Evolutionary conservation across 1,140 invertebrate species (phyloP), one percentile per base, ranked within the genome.

Genomic region (Lamellibrachia luymesi): DNA sequence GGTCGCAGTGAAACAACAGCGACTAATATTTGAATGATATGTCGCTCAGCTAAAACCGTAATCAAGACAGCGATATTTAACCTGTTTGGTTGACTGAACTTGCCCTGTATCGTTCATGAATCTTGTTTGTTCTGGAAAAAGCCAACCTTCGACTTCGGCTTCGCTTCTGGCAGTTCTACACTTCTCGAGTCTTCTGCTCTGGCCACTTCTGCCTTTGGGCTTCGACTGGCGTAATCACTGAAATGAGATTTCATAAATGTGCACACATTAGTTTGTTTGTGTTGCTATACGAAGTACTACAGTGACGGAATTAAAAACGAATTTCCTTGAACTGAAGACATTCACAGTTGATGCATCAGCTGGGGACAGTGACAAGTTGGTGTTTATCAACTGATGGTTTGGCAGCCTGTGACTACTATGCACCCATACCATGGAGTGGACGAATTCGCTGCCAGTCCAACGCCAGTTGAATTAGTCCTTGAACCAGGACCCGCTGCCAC

Each of bases 21-120:
- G 64, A 80, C 64, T 80, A 80, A 80, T 80, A 80, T 80, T 80
- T 80, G 64, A 80, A 80, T 80, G 64, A 80, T 17, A 80, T 80
- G 64, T 80, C 17, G 25, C 64, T 2, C 64, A 80, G 2, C 1
- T 80, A 80, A 80, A 80, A 1, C 13, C 25, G 64, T 80, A 10
- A 22, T 22, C 64, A 80, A 80, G 13, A 80, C 64, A 80, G 64
- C 64, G 64, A 80, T 80, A 2, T 80, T 80, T 10, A 80, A 22
- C 13, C 25, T 80, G 64, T 80, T 10, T 80, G 64, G 7, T 80
- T 80, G 6, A 80, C 64, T 22, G 64, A 80, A 80, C 64, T 80
- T 6, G 64, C 64, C 13, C 17, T 80, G 25, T 80, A 22, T 17
- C 52, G 6, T 56, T 17, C 17, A 56, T 80, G 13, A 17, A 56